A percentile compares a stretch with the other conserved stretches of the same genome.
Evolutionary conservation across 2,888 invertebrate species (phyloP).

Genomic region (Tiliacea citrago): DNA sequence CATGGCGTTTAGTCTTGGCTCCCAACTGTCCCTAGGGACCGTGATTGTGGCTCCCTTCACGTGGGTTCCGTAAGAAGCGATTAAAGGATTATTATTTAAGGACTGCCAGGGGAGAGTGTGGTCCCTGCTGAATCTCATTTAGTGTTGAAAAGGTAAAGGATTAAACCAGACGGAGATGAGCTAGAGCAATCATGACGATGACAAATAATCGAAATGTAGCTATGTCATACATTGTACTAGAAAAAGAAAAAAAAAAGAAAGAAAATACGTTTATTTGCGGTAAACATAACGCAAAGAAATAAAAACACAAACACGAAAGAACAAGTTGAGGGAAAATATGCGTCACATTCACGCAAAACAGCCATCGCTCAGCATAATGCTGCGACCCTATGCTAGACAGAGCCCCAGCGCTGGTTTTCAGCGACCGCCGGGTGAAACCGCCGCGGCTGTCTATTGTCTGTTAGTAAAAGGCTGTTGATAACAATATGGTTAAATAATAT

Average conservation of each 20-base stretch:
- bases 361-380: no score
- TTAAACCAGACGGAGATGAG: conserved; percentile 18
- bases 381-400: no score
- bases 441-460: background rate
- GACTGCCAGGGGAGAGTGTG: conserved; percentile 16
- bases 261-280: no score
- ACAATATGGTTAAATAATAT: background rate
- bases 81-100: conserved; percentile 51
- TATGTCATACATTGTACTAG: background rate
- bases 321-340: no score
- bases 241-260: no score
- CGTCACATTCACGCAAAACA: no score
- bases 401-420: no score
- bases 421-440: no score
- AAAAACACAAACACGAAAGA: no score
- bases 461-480: background rate
- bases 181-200: background rate
- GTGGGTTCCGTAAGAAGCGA: conserved; percentile 42
- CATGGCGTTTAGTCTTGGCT: conserved; percentile 25
- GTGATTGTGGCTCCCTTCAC: conserved; percentile 14
- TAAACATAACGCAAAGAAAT: no score
- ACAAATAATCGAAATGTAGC: background rate
- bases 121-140: conserved; percentile 16
- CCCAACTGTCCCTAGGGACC: conserved; percentile 17
- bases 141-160: conserved; percentile 38